Base-by-base conservation (phyloP, 2,888 invertebrate genomes). In the Imbricaverruca yamaguchii region DNA sequence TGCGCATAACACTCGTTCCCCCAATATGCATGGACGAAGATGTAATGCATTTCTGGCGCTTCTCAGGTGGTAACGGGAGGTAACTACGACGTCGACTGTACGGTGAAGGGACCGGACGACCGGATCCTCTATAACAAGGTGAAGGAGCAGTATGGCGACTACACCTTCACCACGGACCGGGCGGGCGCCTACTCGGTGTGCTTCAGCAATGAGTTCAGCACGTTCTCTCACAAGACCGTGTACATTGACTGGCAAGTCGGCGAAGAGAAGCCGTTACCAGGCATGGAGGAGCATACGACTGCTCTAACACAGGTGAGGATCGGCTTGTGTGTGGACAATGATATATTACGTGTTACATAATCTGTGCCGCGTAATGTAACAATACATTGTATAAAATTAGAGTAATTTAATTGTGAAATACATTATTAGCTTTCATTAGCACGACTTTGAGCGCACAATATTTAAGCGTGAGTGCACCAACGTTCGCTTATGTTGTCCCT, bases 201-300 rank as follows among this genome's bases (percentile, higher is more conserved):
- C 89, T 99, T 99, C 88, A 97, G 97, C 87, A 99, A 99, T 89
- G 97, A 99, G 88, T 99, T 99, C 88, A 98, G 98, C 80, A 98
- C 98, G 81, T 98, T 98, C 88, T 96, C 97, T 12, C 98, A 99
- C 87, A 99, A 99, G 89, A 91, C 98, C 84, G 96, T 99, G 55
- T 99, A 98, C 88, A 95, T 99, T 93, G 98, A 98, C 87, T 93
- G 98, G 86, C 95, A 96, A 91, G 95, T 96, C 57, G 97, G 97
- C 7, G 96, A 97, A 25, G 96, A 97, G 87, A 90, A 91, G 80
- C 91, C 94, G 0, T 88, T 95, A 55, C 94, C 95, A 21, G 95
- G 95, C 23, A 88, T 94, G 81, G 94, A 93, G 63, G 94, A 94
- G 85, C 96, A 96, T 87, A 92, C 93, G 13, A 96, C 97, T 80